Conservation (phyloP, 2,113 vertebrate species). For the Coptodon rendalli region DNA sequence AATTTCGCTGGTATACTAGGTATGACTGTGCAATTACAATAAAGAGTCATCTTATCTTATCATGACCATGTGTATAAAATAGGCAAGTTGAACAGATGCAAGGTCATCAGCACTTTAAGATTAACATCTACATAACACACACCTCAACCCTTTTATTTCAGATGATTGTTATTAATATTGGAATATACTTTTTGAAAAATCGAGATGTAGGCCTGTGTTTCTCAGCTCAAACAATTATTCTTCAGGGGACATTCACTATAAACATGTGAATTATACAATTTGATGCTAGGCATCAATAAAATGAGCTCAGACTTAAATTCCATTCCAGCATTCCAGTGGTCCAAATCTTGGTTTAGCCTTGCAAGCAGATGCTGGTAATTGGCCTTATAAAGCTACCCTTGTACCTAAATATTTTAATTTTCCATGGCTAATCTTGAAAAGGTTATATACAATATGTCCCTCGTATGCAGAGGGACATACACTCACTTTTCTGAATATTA, state of each 20-base stretch:
- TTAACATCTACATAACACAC: neutral
- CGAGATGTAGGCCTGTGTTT: neutral
- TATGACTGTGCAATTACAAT: neutral
- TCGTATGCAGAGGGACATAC: neutral
- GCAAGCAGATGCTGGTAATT: neutral
- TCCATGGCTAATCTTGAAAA: neutral
- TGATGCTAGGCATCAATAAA: neutral
- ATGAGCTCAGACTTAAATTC: neutral
- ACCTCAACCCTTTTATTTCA: neutral
- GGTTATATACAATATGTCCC: accelerated
- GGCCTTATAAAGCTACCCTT: neutral
- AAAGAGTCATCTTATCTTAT: neutral
- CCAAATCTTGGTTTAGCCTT: neutral
- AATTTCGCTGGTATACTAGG: accelerated
- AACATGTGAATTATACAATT: neutral
- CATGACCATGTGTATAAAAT: neutral
- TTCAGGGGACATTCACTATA: neutral
- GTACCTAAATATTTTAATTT: neutral
- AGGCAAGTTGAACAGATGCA: neutral
- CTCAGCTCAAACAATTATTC: neutral
- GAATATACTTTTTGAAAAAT: accelerated
- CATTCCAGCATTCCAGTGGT: neutral
- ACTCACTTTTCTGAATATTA: neutral
- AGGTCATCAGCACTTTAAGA: neutral
- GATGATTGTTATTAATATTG: neutral